Conservation (phyloP, 2,888 invertebrate genomes). For the Tuta absoluta region DNA sequence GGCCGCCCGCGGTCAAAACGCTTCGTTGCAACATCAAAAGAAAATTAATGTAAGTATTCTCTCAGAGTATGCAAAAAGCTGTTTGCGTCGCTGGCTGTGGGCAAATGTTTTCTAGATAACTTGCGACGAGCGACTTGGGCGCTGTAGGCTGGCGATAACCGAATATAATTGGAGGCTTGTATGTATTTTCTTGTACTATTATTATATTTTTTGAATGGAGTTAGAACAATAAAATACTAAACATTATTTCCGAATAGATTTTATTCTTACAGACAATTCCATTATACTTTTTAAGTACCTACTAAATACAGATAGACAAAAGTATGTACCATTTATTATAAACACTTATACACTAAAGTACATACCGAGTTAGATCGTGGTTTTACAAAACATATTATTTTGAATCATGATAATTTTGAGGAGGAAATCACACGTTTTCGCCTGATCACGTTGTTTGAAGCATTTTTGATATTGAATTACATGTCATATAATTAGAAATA, state of each 20-base stretch:
- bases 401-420: conserved; percentile 35
- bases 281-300: conserved; percentile 70
- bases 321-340: conserved; percentile 70
- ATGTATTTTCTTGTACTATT: background rate
- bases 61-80: no score
- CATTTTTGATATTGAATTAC: no score
- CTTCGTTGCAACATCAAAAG: no score
- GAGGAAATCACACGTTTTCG: background rate
- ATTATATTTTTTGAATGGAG: background rate
- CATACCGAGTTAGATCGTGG: conserved; percentile 56
- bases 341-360: conserved; percentile 65
- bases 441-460: no score
- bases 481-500: no score
- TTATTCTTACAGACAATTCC: conserved; percentile 81
- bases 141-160: no score
- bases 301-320: conserved; percentile 71
- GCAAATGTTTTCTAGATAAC: no score
- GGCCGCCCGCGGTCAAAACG: no score
- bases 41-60: no score
- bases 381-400: conserved; percentile 33
- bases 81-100: no score
- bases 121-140: no score
- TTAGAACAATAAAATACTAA: conserved; percentile 6
- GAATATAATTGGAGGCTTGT: background rate
- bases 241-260: conserved; percentile 62